Conservation (phyloP, 2,113 vertebrate genomes). For the Hippocampus abdominalis region DNA sequence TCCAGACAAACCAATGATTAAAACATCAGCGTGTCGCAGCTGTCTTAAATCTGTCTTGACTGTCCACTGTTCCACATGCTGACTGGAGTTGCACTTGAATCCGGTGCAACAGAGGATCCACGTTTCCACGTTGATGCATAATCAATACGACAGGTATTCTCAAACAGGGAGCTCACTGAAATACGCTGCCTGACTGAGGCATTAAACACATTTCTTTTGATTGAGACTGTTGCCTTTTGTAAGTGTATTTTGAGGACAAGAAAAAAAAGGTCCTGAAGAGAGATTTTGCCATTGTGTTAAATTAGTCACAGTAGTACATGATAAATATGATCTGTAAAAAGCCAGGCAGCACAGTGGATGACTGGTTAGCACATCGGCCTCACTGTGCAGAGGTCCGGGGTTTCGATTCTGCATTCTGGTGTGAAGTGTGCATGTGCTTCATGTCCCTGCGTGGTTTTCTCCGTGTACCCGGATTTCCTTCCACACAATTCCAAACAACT, state of each 20-base stretch:
- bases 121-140: constrained; percentile 56
- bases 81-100: constrained; percentile 24
- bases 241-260: not conserved
- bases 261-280: not conserved
- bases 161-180: constrained; percentile 47
- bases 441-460: too few species aligned
- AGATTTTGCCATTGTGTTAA: not conserved
- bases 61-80: constrained; percentile 8
- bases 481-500: too few species aligned
- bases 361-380: too few species aligned
- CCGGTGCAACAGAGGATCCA: constrained; percentile 41
- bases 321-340: too few species aligned
- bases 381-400: too few species aligned
- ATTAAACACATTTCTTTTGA: constrained; percentile 27
- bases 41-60: constrained; percentile 17
- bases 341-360: too few species aligned
- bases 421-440: too few species aligned
- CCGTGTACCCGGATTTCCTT: too few species aligned
- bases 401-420: too few species aligned
- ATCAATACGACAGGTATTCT: constrained; percentile 64
- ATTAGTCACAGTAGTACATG: too few species aligned
- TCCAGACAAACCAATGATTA: constrained; percentile 48
- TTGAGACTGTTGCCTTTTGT: constrained; percentile 18
- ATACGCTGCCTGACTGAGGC: constrained; percentile 23
- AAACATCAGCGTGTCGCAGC: constrained; percentile 33